These are phyloP conservation scores for Osmoderma eremita DNA, from an alignment of 2,888 invertebrate species.

Conservation along the genomic window DNA sequence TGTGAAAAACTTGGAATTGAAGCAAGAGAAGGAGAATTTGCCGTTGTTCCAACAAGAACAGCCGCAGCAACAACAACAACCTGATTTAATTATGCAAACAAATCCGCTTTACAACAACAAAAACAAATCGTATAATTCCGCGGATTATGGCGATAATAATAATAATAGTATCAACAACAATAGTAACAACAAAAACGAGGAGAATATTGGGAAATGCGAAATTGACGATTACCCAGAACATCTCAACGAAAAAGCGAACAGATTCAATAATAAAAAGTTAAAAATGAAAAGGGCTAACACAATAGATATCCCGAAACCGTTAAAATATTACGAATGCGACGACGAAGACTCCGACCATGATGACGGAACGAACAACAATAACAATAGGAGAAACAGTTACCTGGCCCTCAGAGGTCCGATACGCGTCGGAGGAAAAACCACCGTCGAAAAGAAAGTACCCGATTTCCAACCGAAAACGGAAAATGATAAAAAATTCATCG, in stretches of 20 bases:
- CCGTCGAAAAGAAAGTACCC: slow-evolving; percentile 68
- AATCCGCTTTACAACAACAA: slow-evolving; percentile 59
- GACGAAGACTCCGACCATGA: slow-evolving; percentile 62
- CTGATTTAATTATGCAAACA: slow-evolving; percentile 52
- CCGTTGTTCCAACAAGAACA: too few relatives aligned
- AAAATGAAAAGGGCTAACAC: slow-evolving; percentile 90
- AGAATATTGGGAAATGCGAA: too few relatives aligned
- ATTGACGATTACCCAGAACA: slow-evolving; percentile 34
- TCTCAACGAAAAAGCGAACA: slow-evolving; percentile 57
- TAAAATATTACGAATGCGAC: slow-evolving; percentile 64
- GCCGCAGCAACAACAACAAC: slow-evolving; percentile 33
- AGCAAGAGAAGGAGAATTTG: slow-evolving; percentile 18
- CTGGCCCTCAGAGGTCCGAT: slow-evolving; percentile 70
- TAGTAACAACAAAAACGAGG: slow-evolving; percentile 30
- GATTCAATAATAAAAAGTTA: slow-evolving; percentile 71
- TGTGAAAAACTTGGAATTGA: neutral
- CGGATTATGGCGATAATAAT: slow-evolving; percentile 21
- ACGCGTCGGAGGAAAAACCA: slow-evolving; percentile 65
- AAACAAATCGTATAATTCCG: slow-evolving; percentile 43
- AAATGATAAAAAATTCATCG: slow-evolving; percentile 85
- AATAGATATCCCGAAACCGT: slow-evolving; percentile 83
- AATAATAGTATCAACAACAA: slow-evolving; percentile 14
- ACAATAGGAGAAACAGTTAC: slow-evolving; percentile 59
- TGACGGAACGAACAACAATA: slow-evolving; percentile 51
- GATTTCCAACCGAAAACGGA: slow-evolving; percentile 84